Percentiles rank a stretch among this genome's conserved stretches.
These are phyloP conservation scores for Himalopsyche japonica DNA, from an alignment of 2,888 invertebrate species.

Conservation along the genomic window DNA sequence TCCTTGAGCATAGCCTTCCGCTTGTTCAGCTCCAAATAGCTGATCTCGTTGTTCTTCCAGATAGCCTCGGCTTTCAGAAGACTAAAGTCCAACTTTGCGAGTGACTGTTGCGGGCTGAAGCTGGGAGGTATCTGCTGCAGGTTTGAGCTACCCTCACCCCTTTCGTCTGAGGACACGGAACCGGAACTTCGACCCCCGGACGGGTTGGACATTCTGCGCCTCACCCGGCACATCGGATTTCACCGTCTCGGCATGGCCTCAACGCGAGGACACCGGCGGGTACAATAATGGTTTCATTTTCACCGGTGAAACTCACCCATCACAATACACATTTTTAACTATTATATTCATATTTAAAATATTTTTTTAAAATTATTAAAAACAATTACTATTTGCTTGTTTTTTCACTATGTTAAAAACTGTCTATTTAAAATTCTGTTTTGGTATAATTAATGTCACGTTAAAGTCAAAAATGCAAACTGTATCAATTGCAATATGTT, in stretches of 20 bases:
- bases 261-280: background rate
- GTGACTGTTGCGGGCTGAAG: constrained; percentile 9
- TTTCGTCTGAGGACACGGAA: constrained; percentile 17
- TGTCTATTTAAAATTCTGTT: no score
- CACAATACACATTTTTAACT: no score
- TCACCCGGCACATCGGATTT: constrained; percentile 6
- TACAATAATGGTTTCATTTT: no score
- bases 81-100: background rate
- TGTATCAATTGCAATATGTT: no score
- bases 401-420: no score
- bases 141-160: background rate
- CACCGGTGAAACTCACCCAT: no score
- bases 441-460: no score
- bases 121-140: background rate
- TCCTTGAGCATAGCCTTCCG: constrained; percentile 58
- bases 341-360: no score
- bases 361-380: no score
- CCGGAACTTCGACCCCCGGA: background rate
- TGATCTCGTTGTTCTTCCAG: constrained; percentile 55
- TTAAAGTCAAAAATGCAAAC: no score
- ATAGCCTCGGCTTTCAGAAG: constrained; percentile 41
- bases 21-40: constrained; percentile 59
- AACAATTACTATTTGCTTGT: no score
- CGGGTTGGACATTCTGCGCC: constrained; percentile 5
- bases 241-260: background rate